Evolutionary conservation across 2,888 invertebrate species (phyloP).

Genomic region (Corbicula japonica): DNA sequence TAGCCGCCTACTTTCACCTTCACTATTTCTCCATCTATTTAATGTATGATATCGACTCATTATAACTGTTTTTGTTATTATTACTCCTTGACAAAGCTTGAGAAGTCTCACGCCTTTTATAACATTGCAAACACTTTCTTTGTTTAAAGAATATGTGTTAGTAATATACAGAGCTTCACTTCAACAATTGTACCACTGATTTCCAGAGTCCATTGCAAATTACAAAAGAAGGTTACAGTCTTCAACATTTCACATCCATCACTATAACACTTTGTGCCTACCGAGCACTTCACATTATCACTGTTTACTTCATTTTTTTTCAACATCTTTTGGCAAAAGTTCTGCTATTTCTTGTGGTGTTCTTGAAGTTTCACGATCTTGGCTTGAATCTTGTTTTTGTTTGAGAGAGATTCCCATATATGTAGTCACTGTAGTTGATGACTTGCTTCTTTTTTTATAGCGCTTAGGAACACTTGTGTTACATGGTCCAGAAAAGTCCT

Average conservation of each 20-base stretch:
- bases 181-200: too few species aligned
- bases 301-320: neutral
- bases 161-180: too few species aligned
- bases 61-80: too few species aligned
- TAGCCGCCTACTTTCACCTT: too few species aligned
- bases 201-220: too few species aligned
- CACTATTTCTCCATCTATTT: too few species aligned
- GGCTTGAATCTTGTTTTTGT: neutral
- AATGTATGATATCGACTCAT: too few species aligned
- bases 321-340: neutral
- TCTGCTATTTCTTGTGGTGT: neutral
- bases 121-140: too few species aligned
- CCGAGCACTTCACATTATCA: neutral
- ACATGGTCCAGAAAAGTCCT: neutral
- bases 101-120: too few species aligned
- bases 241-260: neutral
- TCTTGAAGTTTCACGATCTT: neutral
- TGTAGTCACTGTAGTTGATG: neutral
- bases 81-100: too few species aligned
- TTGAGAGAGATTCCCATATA: neutral
- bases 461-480: neutral
- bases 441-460: neutral
- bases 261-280: neutral
- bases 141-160: too few species aligned
- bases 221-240: neutral